Evolutionary conservation across 1,140 invertebrate genomes (phyloP).

Genomic region (Schmidtea mediterranea): DNA sequence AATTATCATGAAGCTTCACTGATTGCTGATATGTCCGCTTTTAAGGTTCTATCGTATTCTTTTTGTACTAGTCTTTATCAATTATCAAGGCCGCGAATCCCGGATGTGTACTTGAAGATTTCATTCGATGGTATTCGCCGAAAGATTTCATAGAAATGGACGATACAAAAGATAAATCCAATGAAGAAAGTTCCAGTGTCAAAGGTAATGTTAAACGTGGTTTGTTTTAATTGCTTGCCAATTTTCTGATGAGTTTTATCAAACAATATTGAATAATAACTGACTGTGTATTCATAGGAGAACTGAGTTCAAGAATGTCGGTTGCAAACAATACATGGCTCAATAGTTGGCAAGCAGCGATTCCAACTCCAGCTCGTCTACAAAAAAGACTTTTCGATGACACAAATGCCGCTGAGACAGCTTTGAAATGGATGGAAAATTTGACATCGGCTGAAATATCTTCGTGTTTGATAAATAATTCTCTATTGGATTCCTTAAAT

Average conservation of each 20-base stretch:
- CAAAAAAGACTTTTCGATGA: constrained; percentile 83
- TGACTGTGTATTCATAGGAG: constrained; percentile 29
- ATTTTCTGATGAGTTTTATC: not conserved
- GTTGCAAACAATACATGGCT: constrained; percentile 80
- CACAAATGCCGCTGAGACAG: constrained; percentile 59
- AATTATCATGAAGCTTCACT: no score
- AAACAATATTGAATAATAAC: not conserved
- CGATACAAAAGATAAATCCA: constrained; percentile 10
- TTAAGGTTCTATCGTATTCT: not conserved
- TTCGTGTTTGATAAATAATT: no score
- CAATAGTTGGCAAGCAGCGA: constrained; percentile 50
- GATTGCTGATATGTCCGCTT: no score
- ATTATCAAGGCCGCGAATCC: constrained; percentile 60
- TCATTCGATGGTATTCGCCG: constrained; percentile 89
- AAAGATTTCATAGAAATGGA: constrained; percentile 53
- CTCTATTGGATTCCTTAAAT: no score
- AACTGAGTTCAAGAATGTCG: constrained; percentile 62
- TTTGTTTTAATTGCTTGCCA: not conserved
- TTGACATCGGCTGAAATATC: no score
- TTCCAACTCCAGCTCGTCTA: constrained; percentile 51
- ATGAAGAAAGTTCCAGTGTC: not conserved
- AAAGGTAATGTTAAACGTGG: not conserved
- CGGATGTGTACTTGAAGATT: constrained; percentile 60
- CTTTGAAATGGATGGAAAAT: no score
- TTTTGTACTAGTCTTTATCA: not conserved